Percentiles rank a stretch among this genome's conserved stretches.
phyloP scores from a whole-genome alignment of 2,113 vertebrate genomes.

The Paramisgurnus dabryanus region DNA sequence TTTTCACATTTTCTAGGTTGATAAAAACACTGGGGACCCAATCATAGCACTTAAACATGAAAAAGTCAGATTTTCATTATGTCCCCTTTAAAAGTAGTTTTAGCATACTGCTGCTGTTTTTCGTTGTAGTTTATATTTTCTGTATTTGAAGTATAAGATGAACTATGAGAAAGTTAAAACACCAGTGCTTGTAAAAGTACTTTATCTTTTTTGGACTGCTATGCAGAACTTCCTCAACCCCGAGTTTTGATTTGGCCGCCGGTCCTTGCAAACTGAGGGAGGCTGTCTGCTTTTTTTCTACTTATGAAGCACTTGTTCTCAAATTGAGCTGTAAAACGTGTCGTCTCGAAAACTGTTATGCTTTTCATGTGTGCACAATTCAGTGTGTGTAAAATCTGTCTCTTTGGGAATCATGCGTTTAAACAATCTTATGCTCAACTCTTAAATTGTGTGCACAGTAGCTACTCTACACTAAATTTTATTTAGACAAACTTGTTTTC shows the following conservation, averaged over 20 bases:
- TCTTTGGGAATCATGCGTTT: conserved; percentile 37
- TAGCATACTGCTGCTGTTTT: too few relatives aligned
- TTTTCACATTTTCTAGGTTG: too few relatives aligned
- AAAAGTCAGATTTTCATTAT: too few relatives aligned
- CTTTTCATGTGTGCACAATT: neutral
- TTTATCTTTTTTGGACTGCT: conserved; percentile 32
- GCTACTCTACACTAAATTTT: conserved; percentile 27
- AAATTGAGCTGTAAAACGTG: conserved; percentile 47
- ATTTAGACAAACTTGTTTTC: neutral
- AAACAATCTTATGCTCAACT: conserved; percentile 20
- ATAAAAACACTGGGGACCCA: too few relatives aligned
- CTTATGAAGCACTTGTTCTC: conserved; percentile 61
- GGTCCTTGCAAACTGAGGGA: conserved; percentile 32
- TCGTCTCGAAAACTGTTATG: conserved; percentile 11
- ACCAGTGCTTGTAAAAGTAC: neutral
- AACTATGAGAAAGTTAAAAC: neutral
- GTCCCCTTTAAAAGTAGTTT: too few relatives aligned
- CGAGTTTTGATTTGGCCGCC: conserved; percentile 53
- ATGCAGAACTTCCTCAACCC: conserved; percentile 50
- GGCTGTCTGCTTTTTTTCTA: conserved; percentile 55
- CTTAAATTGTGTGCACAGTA: conserved; percentile 1
- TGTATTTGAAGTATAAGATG: neutral
- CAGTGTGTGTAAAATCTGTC: neutral
- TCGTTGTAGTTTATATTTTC: too few relatives aligned
- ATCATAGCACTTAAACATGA: too few relatives aligned